Percentiles rank a stretch among this genome's conserved stretches.
Conservation (phyloP, 2,888 invertebrate species). For the Poecilobothrus nobilitatus region DNA sequence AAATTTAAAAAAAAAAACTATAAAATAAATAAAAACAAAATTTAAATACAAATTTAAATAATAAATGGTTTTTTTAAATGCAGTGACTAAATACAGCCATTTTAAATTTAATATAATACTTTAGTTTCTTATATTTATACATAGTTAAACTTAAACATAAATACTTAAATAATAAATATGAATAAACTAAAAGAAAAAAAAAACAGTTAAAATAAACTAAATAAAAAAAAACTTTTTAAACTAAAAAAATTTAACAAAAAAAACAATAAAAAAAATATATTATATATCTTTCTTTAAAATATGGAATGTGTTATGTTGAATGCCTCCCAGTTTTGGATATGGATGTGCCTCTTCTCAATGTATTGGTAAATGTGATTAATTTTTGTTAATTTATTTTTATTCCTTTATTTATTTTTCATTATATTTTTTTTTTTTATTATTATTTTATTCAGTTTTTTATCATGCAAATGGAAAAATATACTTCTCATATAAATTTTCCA, state of each 20-base stretch:
- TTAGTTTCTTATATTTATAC: background rate
- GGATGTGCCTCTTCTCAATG: constrained; percentile 32
- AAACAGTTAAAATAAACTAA: constrained; percentile 10
- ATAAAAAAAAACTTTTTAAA: constrained; percentile 14
- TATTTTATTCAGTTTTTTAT: background rate
- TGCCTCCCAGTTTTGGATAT: constrained; percentile 31
- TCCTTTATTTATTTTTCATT: constrained; percentile 10
- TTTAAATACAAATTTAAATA: background rate
- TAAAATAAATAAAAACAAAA: background rate
- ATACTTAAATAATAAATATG: background rate
- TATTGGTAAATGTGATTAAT: constrained; percentile 43
- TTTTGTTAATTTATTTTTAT: constrained; percentile 28
- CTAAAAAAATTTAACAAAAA: background rate
- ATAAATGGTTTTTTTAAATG: background rate
- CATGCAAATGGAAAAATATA: no score
- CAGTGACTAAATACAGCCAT: constrained; percentile 11
- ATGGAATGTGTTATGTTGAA: constrained; percentile 32
- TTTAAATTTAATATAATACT: constrained; percentile 10
- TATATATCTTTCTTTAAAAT: constrained; percentile 27
- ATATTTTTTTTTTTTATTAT: constrained; percentile 9
- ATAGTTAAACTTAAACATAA: constrained; percentile 5
- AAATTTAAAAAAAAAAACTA: no score
- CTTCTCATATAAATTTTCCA: no score
- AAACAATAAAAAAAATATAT: constrained; percentile 17
- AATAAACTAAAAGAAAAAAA: background rate